These are phyloP conservation scores for Himalopsyche phryganea DNA, from an alignment of 1,140 invertebrate genomes.

Conservation along the genomic window DNA sequence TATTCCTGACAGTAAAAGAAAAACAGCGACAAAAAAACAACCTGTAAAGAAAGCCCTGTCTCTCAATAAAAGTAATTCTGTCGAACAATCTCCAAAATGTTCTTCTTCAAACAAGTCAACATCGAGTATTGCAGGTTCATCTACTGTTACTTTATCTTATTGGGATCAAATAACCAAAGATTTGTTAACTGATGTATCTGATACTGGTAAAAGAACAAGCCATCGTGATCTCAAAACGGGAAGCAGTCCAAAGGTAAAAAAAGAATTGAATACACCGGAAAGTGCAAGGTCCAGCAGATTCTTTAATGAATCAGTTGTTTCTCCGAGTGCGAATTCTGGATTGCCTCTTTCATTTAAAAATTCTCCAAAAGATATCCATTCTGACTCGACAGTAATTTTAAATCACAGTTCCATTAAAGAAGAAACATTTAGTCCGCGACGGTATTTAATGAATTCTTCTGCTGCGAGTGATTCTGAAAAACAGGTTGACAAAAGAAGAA, in stretches of 20 bases:
- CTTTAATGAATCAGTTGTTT: too few relatives aligned
- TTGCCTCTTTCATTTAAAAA: too few relatives aligned
- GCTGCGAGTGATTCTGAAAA: too few relatives aligned
- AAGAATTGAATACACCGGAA: not conserved
- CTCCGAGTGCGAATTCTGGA: too few relatives aligned
- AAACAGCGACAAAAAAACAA: constrained; percentile 11
- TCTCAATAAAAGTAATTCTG: not conserved
- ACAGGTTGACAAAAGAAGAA: too few relatives aligned
- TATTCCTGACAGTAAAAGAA: constrained; percentile 16
- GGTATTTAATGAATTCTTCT: too few relatives aligned
- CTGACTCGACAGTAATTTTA: too few relatives aligned
- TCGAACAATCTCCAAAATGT: not conserved
- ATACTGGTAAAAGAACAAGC: constrained; percentile 27
- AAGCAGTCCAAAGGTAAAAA: not conserved
- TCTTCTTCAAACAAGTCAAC: not conserved
- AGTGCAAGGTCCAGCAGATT: too few relatives aligned
- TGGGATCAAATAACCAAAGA: constrained; percentile 30
- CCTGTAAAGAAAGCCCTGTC: not conserved
- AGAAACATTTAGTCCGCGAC: too few relatives aligned
- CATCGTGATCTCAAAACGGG: constrained; percentile 27
- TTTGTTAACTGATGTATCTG: constrained; percentile 14
- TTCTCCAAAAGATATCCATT: too few relatives aligned
- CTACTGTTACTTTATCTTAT: constrained; percentile 18
- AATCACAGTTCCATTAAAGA: too few relatives aligned
- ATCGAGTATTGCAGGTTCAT: not conserved